These are phyloP conservation scores for Nothura maculosa DNA, from an alignment of 2,797 vertebrate species.

Conservation along the genomic window DNA sequence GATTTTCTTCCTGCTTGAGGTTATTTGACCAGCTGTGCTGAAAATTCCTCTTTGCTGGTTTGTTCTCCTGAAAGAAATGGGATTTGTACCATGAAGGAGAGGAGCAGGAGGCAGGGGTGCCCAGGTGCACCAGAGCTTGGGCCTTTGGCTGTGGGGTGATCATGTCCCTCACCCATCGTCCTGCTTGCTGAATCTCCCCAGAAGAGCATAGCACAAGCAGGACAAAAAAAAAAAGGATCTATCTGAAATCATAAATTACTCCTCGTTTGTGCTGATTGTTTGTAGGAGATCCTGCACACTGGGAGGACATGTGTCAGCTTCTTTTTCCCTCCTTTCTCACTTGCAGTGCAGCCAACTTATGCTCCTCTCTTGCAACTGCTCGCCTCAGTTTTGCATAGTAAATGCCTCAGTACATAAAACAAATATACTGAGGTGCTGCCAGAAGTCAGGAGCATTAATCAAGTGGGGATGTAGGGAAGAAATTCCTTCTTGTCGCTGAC, in stretches of 20 bases:
- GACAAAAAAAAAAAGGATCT: background rate
- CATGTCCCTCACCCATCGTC: background rate
- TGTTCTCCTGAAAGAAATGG: background rate
- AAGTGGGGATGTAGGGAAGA: accelerated
- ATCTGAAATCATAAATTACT: background rate
- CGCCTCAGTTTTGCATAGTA: background rate
- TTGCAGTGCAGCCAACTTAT: background rate
- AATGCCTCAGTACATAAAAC: background rate
- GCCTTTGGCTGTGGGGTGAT: background rate
- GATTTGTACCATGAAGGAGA: background rate
- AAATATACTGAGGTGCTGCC: background rate
- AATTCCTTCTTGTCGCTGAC: background rate
- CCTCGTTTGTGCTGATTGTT: background rate
- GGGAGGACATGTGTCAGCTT: background rate
- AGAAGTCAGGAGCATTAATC: background rate
- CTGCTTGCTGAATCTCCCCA: background rate
- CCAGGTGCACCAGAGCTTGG: accelerated
- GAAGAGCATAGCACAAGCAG: background rate
- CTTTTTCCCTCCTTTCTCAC: background rate
- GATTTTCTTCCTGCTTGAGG: background rate
- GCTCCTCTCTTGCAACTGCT: background rate
- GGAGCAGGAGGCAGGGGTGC: background rate
- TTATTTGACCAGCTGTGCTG: background rate
- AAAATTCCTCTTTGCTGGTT: background rate
- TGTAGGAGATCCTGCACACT: accelerated